Evolutionary conservation across 2,113 vertebrate genomes (phyloP).

Genomic region (Lontra canadensis): DNA sequence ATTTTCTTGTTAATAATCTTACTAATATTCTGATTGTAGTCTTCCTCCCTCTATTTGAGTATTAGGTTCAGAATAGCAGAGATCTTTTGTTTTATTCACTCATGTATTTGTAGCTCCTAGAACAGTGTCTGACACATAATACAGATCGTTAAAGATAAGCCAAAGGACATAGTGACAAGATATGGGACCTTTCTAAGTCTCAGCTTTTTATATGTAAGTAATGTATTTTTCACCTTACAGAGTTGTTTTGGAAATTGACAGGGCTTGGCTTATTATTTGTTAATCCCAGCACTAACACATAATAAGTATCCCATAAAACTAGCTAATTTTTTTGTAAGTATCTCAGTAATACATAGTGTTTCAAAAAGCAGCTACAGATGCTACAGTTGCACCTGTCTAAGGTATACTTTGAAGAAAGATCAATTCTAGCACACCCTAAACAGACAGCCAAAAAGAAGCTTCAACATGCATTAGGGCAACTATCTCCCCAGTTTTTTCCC

Average conservation of each 20-base stretch:
- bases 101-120: not conserved
- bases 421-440: not conserved
- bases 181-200: not conserved
- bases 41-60: not conserved
- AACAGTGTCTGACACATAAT: not conserved
- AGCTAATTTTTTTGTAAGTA: constrained; percentile 15
- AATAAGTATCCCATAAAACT: not conserved
- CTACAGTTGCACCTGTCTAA: not conserved
- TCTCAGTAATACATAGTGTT: not conserved
- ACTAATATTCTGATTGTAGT: not conserved
- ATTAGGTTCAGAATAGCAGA: not conserved
- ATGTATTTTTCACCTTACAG: not conserved
- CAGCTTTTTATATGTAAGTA: not conserved
- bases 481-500: not conserved
- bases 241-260: not conserved
- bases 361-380: not conserved
- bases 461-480: not conserved
- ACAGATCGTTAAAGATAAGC: not conserved
- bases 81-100: not conserved
- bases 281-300: not conserved
- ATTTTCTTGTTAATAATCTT: not conserved
- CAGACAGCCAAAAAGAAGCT: not conserved
- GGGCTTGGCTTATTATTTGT: not conserved
- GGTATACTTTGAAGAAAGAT: not conserved
- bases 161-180: not conserved